Evolutionary conservation across 2,888 invertebrate genomes (phyloP), one percentile per base, ranked within the genome.

Genomic region (Melanchra persicariae): DNA sequence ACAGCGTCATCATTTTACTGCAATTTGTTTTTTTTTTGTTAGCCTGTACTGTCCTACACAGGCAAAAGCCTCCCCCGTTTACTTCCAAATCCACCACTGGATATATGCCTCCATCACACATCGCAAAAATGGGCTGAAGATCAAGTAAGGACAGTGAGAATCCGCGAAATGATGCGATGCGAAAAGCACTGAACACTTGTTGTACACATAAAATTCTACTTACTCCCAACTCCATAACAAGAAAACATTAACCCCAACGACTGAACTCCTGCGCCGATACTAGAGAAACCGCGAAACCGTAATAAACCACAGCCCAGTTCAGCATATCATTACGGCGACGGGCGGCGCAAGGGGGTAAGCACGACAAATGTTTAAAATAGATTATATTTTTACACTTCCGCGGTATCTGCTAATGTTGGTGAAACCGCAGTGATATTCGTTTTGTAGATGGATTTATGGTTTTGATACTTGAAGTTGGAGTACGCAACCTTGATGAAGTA

Each of bases 371-470:
- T 94, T 93, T 95, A 94, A 95, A 94, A 94, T 94, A 93, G 94
- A 95, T 95, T 94, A 95, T 85, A 94, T 94, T 94, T 94, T 94
- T 94, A 94, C 92, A 92, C 93, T 95, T 95, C 95, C 95, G 93
- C 89, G 91, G 91, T 89, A 82, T 85, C 82, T 87, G 89, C 75
- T 90, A 90, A 91, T 89, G 88, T 86, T 90, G 88, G 89, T 89
- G 89, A 84, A 87, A 88, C 93, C 93, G 89, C 93, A 92, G 91
- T 92, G 91, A 90, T 90, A 91, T 92, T 94, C 85, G 85, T 85
- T 88, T 88, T 88, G 19, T 85, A 88, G 43, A 9, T 0, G 70
- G 84, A 73, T 37, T 54, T 66, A 51, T 40, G 0, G 54, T 74
- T 77, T 87, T 85, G 85, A 85, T 87, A 85, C 74, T 84, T 75